Evolutionary conservation across 2,888 invertebrate genomes (phyloP), one percentile per base, ranked within the genome.

Genomic region (Leucoptera coffeella): DNA sequence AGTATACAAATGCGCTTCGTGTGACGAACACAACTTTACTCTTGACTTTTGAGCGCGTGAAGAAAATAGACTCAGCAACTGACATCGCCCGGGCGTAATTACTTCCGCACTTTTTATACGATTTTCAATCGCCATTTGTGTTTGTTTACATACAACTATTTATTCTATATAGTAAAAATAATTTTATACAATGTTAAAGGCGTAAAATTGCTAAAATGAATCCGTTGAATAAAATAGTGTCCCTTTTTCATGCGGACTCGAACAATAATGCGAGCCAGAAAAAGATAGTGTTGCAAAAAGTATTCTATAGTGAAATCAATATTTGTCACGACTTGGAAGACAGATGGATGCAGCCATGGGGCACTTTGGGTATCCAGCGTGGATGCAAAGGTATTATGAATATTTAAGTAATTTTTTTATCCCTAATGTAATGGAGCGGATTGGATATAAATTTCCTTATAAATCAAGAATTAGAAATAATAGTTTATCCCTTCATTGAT

Each of bases 151-250:
- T 17, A 17, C 17, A 7, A 17, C 9, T 17, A 7, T 7, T 17
- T 17, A 17, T 17, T 17, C 9, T 7, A 17, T 17, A 17, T 7
- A 17, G 17, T 17, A 17, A 7, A 17, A 9, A 17, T 17, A 17
- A 17, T 17, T 17, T 7, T 7, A 7, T 17, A 7, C 9, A 17
- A 17, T 17, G 27, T 30, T 9, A 22, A 27, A 19, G 21, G 6
- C 17, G 6, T 17, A 7, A 7, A 17, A 17, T n/a, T n/a, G 32
- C 22, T 30, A 50, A 39, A 38, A 78, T 80, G 76, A 76, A 75
- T 41, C 77, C 78, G 15, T 48, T 80, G 22, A 73, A 78, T 38
- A 74, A 73, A 45, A 62, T 79, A 27, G 76, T 77, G 34, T 75
- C 78, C 29, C 61, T 79, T 35, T 78, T 80, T 45, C 75, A 77